Evolutionary conservation across 1,140 invertebrate genomes (phyloP).

Genomic region (Macrostomum lignano): DNA sequence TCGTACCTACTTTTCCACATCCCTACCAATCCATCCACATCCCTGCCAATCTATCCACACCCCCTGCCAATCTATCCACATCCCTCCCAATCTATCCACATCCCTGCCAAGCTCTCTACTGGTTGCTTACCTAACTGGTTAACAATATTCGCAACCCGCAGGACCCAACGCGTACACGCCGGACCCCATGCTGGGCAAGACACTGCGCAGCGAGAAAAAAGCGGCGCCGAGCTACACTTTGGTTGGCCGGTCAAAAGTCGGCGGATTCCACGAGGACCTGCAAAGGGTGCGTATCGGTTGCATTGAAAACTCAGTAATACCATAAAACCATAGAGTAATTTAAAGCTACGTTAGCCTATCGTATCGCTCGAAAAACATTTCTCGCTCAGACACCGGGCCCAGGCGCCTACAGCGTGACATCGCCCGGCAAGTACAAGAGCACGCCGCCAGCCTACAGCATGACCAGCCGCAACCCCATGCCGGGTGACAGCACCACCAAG

Average conservation of each 20-base stretch:
- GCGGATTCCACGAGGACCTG: conserved; percentile 19
- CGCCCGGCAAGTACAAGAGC: conserved; percentile 35
- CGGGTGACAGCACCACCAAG: conserved; percentile 41
- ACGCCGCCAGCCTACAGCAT: conserved; percentile 51
- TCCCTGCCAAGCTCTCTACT: too few relatives aligned
- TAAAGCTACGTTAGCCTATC: conserved; percentile 15
- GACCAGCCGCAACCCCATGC: conserved; percentile 42
- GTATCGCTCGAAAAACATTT: too few relatives aligned
- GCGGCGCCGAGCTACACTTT: conserved; percentile 46
- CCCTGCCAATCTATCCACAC: too few relatives aligned
- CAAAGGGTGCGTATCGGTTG: conserved; percentile 10
- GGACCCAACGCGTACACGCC: conserved; percentile 9
- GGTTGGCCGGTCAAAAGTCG: conserved; percentile 41
- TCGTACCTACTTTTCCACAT: too few relatives aligned
- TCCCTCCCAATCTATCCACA: too few relatives aligned
- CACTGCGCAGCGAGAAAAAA: conserved; percentile 35
- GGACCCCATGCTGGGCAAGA: conserved; percentile 38
- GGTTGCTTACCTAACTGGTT: too few relatives aligned
- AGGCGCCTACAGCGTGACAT: conserved; percentile 29
- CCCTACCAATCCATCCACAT: too few relatives aligned
- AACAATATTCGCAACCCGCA: too few relatives aligned
- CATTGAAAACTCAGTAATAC: background rate
- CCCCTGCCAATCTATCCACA: too few relatives aligned
- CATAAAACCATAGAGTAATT: background rate
- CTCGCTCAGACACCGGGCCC: conserved; percentile 28